Base-by-base conservation (phyloP, 2,888 invertebrate species). In the Torymus tubicola region DNA sequence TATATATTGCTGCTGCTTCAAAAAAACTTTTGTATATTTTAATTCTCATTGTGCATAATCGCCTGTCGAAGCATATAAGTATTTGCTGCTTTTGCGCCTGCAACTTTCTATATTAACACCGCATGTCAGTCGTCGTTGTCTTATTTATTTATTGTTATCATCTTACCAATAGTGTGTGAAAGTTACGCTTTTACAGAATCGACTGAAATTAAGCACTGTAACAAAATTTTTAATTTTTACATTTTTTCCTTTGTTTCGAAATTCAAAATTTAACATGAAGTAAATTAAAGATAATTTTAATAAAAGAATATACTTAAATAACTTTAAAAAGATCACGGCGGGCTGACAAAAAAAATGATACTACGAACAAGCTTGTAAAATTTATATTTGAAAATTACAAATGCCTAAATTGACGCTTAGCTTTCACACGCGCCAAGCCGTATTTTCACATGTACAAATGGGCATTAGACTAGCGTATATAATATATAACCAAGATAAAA, bases 31-130 rank as follows among this genome's bases (percentile, higher is more conserved):
- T 12, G 16, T 61, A 13, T 64, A 65, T 53, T 69, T 52, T 63
- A 80, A 68, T 80, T 80, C 55, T 76, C 50, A 63, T 72, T 76
- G 58, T 68, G 65, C 53, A 50, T 16, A 53, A 52, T 65, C n/a
- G 60, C 65, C 68, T 72, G 60, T 69, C 10, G 50, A 75, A 70
- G 78, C 42, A 55, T 74, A 77, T 18, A 70, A 78, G 60, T 78
- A 58, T 81, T 78, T 68, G 68, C 72, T 79, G 75, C 79, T 79
- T 73, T 65, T 78, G 42, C 42, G 77, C 68, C 69, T 77, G 75
- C 77, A 77, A 80, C 24, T 76, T 61, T 79, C 60, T 76, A 55
- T 63, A 77, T 82, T 82, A 82, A 82, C 77, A 82, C 65, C 52
- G 82, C 82, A 82, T 80, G 80, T 61, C 61, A 76, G 31, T 81